Base-by-base conservation (phyloP, 2,797 vertebrate genomes). In the Monodelphis domestica region DNA sequence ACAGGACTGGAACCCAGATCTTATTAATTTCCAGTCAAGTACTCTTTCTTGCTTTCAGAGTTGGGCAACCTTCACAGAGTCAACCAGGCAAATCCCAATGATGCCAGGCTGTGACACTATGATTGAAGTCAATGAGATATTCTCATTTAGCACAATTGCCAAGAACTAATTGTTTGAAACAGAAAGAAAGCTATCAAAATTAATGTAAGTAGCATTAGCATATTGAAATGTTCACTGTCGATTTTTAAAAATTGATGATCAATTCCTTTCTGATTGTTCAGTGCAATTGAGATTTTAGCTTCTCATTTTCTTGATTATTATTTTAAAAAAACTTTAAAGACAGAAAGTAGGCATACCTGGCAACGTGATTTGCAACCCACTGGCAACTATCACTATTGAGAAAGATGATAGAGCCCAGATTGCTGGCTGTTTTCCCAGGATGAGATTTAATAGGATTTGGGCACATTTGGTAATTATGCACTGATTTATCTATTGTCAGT, bases 321-420 rank as follows among this genome's bases (percentile, higher is more conserved):
- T 29, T 94, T 93, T 53, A 89, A 84, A 89, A 94, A 95, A 54
- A 93, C 14, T 93, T 95, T 50, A 95, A 95, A 95, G 59, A 94
- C 59, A 45, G 9, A 88, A 89, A 88, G 90, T 51, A 55, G 89
- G 78, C 17, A 7, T 93, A 92, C 54, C 55, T 93, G 38, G 24
- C 4, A 88, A 94, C 88, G 93, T 94, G 53, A 90, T 92, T 90
- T 92, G 7, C 52, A 95, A 70, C 53, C 92, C 93, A 3, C 63
- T 90, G 28, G n/a, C 54, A 14, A 92, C 29, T 91, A 52, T 94
- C 56, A 24, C 57, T 91, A 50, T 38, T 94, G 53, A 93, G 53
- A 94, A 95, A 95, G 50, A 70, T 51, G 56, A 95, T 87, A 95
- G 63, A 88, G 7, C 59, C 87, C n/a, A 89, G 29, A 94, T 59